Percentiles rank a stretch among this genome's conserved stretches.
phyloP scores from a whole-genome alignment of 2,888 invertebrate genomes.

The Phalera bucephala region DNA sequence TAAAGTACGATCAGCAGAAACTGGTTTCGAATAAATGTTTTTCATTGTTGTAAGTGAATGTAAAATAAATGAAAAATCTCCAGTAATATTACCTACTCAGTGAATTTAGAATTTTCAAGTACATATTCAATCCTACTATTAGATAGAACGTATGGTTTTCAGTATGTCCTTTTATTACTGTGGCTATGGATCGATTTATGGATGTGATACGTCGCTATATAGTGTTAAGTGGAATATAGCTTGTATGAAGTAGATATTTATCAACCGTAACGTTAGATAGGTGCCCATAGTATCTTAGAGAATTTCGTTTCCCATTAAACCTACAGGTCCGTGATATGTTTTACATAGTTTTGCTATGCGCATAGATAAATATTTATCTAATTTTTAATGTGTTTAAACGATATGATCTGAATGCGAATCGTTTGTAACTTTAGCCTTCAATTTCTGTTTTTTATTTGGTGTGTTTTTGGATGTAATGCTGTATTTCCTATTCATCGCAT shows the following conservation, averaged over 20 bases:
- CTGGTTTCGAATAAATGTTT: conserved; percentile 28
- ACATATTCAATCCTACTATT: conserved; percentile 21
- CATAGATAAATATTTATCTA: conserved; percentile 53
- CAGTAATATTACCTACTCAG: conserved; percentile 23
- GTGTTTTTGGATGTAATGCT: conserved; percentile 38
- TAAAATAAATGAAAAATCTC: conserved; percentile 27
- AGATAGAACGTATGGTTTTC: neutral
- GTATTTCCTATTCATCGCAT: conserved; percentile 16
- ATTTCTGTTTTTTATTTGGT: conserved; percentile 66
- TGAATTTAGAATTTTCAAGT: conserved; percentile 40
- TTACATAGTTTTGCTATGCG: conserved; percentile 40
- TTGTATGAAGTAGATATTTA: conserved; percentile 70
- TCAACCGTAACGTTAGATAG: conserved; percentile 75
- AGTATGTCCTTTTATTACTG: conserved; percentile 16
- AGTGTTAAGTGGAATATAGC: conserved; percentile 66
- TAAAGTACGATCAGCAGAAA: conserved; percentile 20
- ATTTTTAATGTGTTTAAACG: conserved; percentile 47
- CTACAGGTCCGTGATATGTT: conserved; percentile 54
- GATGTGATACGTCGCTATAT: conserved; percentile 78
- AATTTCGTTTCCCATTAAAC: conserved; percentile 61
- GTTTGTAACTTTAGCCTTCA: conserved; percentile 23
- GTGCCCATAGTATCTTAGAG: conserved; percentile 64
- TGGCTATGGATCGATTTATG: conserved; percentile 69
- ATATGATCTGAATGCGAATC: conserved; percentile 49
- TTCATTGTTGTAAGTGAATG: conserved; percentile 27